Conservation (phyloP, 2,113 vertebrate species). For the Prionailurus bengalensis region DNA sequence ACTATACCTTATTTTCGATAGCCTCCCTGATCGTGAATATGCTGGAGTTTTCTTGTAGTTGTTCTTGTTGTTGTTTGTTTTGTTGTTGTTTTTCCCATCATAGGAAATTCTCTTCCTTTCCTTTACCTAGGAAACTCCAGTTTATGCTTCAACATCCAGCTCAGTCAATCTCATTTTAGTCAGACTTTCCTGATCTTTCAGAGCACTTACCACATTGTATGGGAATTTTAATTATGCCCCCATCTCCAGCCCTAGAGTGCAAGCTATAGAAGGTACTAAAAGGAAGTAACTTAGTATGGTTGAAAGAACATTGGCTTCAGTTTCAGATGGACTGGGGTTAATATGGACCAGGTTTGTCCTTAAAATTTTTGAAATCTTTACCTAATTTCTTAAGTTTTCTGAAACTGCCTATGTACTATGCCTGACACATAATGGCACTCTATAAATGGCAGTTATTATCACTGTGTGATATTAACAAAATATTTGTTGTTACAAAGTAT, state of each 20-base stretch:
- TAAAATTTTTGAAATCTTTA: not conserved
- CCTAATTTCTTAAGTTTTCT: not conserved
- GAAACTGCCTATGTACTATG: not conserved
- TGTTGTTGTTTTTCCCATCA: not conserved
- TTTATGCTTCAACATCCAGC: not conserved
- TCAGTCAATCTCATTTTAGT: not conserved
- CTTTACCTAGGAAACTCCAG: not conserved
- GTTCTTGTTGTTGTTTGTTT: not conserved
- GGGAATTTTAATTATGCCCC: not conserved
- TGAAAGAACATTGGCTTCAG: not conserved
- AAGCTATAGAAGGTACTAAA: not conserved
- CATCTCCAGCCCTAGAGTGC: not conserved
- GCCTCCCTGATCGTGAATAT: not conserved
- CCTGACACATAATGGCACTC: not conserved
- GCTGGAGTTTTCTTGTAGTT: not conserved
- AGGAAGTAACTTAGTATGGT: not conserved
- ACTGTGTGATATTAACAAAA: not conserved
- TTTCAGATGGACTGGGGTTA: not conserved
- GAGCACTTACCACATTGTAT: not conserved
- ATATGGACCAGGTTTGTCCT: not conserved
- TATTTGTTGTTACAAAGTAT: not conserved
- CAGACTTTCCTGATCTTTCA: not conserved
- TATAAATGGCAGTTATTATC: not conserved
- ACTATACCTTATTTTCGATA: not conserved
- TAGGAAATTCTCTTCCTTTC: not conserved